Percentiles rank a stretch among this genome's conserved stretches.
These are phyloP conservation scores for Oncorhynchus kisutch DNA, from an alignment of 2,113 vertebrate genomes.

Conservation along the genomic window DNA sequence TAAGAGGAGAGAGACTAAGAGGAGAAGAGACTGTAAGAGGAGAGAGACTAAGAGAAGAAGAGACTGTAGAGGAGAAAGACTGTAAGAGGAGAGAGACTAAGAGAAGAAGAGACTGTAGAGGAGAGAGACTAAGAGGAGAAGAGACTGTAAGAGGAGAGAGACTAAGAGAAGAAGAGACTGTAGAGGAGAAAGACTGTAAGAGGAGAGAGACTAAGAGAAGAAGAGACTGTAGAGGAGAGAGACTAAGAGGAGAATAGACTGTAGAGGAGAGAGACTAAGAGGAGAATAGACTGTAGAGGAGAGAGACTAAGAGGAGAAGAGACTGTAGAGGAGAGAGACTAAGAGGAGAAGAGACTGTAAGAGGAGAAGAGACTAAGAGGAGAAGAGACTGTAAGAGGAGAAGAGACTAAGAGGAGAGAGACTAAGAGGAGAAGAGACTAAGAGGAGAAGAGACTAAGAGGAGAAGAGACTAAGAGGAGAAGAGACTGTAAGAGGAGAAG, in stretches of 20 bases:
- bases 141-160: neutral
- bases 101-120: constrained; percentile 53
- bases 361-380: neutral
- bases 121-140: neutral
- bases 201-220: too few relatives aligned
- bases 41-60: neutral
- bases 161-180: too few relatives aligned
- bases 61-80: neutral
- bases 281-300: neutral
- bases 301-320: neutral
- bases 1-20: too few relatives aligned
- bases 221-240: neutral
- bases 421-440: too few relatives aligned
- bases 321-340: constrained; percentile 8
- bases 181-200: too few relatives aligned
- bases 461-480: too few relatives aligned
- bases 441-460: neutral
- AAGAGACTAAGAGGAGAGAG: neutral
- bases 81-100: too few relatives aligned
- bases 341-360: neutral
- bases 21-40: neutral
- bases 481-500: constrained; percentile 13
- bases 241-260: neutral
- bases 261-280: neutral
- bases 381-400: too few relatives aligned